Evolutionary conservation across 2,113 vertebrate species (phyloP), one percentile per base, ranked within the genome.

Genomic region (Misgurnus anguillicaudatus): DNA sequence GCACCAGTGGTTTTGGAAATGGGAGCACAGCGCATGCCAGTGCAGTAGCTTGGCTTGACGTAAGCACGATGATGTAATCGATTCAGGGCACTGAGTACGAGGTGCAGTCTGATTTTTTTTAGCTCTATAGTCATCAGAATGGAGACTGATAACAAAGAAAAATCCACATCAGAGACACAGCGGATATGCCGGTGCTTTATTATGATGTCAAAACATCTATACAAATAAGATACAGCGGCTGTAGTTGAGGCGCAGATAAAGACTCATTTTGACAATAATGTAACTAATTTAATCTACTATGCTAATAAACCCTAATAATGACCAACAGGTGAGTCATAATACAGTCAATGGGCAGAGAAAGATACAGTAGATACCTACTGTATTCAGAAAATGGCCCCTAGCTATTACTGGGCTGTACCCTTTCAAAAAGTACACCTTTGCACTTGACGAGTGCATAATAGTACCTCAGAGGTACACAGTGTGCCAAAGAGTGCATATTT

Each of bases 1-100:
- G 55, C 13, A 69, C 36, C 14, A 19, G 58, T 62, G 2, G 57
- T 63, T 45, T 39, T 11, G 66, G 21, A 72, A 58, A 65, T 17
- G 57, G 62, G 81, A 58, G 39, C 47, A 76, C 47, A 61, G 42
- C 58, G 1, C 14, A 19, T 66, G 31, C 47, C 60, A 41, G 74
- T 60, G 77, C 64, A 75, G 81, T 57, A 47, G 82, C 58, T 80
- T 71, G 68, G 68, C 57, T 81, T 69, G 75, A 81, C 58, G 79
- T 69, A 69, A 36, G 39, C 61, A 63, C 31, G 57, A 78, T 84
- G 79, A 84, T 73, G 70, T 84, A 69, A 84, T 78, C 31, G 79
- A 63, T 72, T 82, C 48, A 47, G 71, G 17, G 38, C 45, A 76
- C 42, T 41, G 58, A 81, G 65, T 36, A 62, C 45, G 31, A 70